These are phyloP conservation scores for Rhinogobio ventralis DNA, from an alignment of 2,797 vertebrate species.

Conservation along the genomic window DNA sequence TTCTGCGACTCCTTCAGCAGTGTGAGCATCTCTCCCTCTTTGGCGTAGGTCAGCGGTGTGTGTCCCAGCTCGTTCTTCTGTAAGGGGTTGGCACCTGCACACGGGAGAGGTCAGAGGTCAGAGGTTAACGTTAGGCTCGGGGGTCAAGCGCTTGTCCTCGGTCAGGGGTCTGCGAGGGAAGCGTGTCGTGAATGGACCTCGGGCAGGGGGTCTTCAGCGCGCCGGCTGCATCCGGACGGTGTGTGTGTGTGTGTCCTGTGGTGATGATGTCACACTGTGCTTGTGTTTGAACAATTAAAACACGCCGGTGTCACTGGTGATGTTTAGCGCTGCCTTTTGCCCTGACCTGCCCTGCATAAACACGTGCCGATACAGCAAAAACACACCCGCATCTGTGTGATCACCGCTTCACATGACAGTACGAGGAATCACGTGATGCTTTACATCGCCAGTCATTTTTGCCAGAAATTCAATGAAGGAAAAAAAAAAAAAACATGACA, in stretches of 20 bases:
- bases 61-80: conserved; percentile 92
- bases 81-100: conserved; percentile 89
- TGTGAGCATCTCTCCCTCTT: conserved; percentile 87
- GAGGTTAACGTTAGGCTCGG: conserved; percentile 65
- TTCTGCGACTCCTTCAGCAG: conserved; percentile 83
- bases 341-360: conserved; percentile 63
- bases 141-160: conserved; percentile 36
- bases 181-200: conserved; percentile 30
- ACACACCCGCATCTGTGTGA: neutral
- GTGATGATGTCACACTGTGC: conserved; percentile 24
- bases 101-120: conserved; percentile 64
- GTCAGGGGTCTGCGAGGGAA: conserved; percentile 32
- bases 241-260: conserved; percentile 2
- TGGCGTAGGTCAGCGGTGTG: conserved; percentile 86
- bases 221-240: conserved; percentile 38
- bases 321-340: conserved; percentile 62
- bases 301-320: conserved; percentile 4
- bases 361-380: conserved; percentile 36
- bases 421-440: neutral
- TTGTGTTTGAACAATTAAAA: conserved; percentile 16
- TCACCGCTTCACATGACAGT: neutral
- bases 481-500: too few species aligned
- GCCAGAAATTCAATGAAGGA: too few species aligned
- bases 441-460: too few species aligned
- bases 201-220: conserved; percentile 24